phyloP scores from a whole-genome alignment of 1,140 invertebrate species.

The Rhopalosiphum padi region DNA sequence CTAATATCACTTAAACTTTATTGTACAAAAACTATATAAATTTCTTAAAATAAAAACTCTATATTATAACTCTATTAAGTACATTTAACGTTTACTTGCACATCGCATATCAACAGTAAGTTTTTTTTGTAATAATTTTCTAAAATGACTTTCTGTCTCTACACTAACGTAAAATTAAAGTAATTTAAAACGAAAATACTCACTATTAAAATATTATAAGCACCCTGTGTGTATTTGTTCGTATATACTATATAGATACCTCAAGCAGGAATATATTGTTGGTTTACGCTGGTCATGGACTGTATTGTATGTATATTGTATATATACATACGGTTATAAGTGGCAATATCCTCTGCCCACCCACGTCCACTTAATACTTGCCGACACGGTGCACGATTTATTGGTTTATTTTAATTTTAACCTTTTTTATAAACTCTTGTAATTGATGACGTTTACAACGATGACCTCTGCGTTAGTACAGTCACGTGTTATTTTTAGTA shows the following conservation, averaged over 20 bases:
- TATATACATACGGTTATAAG: neutral
- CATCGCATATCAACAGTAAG: neutral
- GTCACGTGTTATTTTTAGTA: slow-evolving; percentile 20
- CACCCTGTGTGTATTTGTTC: slow-evolving; percentile 63
- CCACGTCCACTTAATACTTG: slow-evolving; percentile 21
- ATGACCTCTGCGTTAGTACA: neutral
- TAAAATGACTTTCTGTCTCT: neutral
- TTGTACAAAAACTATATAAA: neutral
- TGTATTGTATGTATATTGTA: neutral
- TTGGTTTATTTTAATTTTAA: slow-evolving; percentile 49
- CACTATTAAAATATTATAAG: neutral
- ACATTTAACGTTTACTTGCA: neutral
- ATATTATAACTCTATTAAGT: too few relatives aligned
- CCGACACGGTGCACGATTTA: slow-evolving; percentile 45
- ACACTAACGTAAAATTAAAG: neutral
- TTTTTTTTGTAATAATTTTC: neutral
- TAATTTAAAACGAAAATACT: neutral
- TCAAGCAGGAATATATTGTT: slow-evolving; percentile 45
- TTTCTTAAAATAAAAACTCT: neutral
- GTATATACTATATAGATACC: neutral
- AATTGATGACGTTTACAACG: slow-evolving; percentile 19
- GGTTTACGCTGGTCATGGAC: slow-evolving; percentile 37
- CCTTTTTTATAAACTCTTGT: slow-evolving; percentile 7
- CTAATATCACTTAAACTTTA: neutral
- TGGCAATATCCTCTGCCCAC: slow-evolving; percentile 40